Percentiles rank a stretch among this genome's conserved stretches.
These are phyloP conservation scores for Apodemia duryi DNA, from an alignment of 2,888 invertebrate genomes.

Conservation along the genomic window DNA sequence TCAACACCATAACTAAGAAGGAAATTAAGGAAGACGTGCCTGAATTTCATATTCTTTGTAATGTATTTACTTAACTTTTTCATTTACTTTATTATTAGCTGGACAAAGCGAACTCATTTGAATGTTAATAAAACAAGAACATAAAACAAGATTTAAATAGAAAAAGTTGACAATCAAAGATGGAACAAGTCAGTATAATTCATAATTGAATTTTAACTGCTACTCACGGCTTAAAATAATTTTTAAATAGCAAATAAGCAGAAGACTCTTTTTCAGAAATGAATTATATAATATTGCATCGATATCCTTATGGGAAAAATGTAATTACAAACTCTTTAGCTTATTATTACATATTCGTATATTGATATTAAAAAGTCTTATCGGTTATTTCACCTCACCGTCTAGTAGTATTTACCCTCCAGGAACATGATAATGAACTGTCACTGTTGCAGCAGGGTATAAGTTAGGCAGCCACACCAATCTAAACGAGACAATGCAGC, in stretches of 20 bases:
- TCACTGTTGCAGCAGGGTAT: no score
- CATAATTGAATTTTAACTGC: neutral
- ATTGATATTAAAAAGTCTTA: no score
- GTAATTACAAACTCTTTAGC: no score
- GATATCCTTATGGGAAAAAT: no score
- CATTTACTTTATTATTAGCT: constrained; percentile 13
- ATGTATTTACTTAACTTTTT: constrained; percentile 11
- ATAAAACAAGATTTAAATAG: constrained; percentile 4
- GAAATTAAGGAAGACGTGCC: constrained; percentile 23
- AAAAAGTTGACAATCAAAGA: constrained; percentile 10
- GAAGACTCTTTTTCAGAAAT: neutral
- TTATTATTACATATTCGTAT: no score
- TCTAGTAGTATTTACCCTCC: no score
- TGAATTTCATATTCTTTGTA: constrained; percentile 21
- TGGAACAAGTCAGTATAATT: neutral
- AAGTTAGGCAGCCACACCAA: no score
- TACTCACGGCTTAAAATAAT: neutral
- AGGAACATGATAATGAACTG: no score
- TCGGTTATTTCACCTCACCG: no score
- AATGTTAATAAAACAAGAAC: constrained; percentile 7
- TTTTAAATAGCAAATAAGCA: neutral
- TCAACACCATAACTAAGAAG: constrained; percentile 18
- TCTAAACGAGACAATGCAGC: no score
- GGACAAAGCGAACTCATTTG: constrained; percentile 13
- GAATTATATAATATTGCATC: no score